A percentile compares a stretch with the other conserved stretches of the same genome.
phyloP scores from a whole-genome alignment of 2,113 vertebrate genomes.

The Phainopepla nitens region DNA sequence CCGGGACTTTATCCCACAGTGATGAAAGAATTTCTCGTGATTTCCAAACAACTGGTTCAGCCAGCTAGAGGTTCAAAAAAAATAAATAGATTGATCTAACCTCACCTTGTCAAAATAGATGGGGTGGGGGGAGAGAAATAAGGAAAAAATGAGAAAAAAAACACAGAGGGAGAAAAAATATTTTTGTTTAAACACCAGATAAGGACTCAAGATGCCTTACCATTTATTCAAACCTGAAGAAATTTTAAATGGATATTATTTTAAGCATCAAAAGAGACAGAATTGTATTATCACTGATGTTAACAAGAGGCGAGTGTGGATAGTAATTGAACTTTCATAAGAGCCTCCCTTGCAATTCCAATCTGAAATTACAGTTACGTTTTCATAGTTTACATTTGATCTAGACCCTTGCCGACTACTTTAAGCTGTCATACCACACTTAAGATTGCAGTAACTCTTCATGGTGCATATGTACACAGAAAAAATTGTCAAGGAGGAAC shows the following conservation, averaged over 20 bases:
- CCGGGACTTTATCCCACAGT: neutral
- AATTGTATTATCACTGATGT: neutral
- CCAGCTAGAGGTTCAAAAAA: neutral
- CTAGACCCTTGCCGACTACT: neutral
- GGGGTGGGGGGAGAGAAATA: neutral
- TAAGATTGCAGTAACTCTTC: neutral
- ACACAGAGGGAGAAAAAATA: neutral
- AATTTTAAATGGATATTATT: neutral
- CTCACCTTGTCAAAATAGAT: neutral
- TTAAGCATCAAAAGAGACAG: neutral
- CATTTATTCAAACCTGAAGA: neutral
- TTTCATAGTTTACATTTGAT: neutral
- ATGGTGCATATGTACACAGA: neutral
- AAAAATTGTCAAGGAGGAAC: neutral
- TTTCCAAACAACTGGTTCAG: neutral
- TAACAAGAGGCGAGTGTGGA: neutral
- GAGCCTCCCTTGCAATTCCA: neutral
- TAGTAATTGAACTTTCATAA: neutral
- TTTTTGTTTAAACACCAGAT: neutral
- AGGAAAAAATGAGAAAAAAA: neutral
- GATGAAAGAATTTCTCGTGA: slow-evolving; percentile 2
- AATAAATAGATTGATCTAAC: neutral
- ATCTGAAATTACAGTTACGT: neutral
- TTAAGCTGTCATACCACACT: neutral
- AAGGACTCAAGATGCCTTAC: neutral